Percentiles rank a stretch among this genome's conserved stretches.
Conservation (phyloP, 2,113 vertebrate species). For the Dipodomys ordii region DNA sequence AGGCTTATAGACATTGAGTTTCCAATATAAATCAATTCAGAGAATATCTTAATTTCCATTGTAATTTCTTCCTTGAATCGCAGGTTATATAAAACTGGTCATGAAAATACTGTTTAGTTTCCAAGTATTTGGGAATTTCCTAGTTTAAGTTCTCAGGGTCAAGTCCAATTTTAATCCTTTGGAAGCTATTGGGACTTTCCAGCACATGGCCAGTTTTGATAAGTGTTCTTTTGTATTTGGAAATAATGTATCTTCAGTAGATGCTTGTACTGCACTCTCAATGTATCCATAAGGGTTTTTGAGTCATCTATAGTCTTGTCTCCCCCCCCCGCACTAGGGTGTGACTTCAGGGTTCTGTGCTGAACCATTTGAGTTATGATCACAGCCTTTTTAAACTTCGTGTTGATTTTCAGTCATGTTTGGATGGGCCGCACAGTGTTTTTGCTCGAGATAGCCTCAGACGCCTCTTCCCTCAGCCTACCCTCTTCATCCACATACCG, state of each 20-base stretch:
- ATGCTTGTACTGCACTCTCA: neutral
- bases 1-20: neutral
- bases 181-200: neutral
- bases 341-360: neutral
- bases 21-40: neutral
- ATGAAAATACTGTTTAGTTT: constrained; percentile 48
- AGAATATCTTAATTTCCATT: constrained; percentile 21
- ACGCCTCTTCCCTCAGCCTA: no score
- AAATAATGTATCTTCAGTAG: constrained; percentile 10
- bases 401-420: no score
- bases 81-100: constrained; percentile 11
- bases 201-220: neutral
- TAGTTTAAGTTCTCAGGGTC: constrained; percentile 6
- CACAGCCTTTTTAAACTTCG: neutral
- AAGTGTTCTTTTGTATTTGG: constrained; percentile 22
- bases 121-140: constrained; percentile 1
- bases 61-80: constrained; percentile 1
- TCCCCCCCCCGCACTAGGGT: neutral
- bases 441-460: no score
- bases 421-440: no score
- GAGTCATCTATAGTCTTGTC: neutral
- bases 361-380: neutral
- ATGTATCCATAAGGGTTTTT: neutral
- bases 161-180: constrained; percentile 4
- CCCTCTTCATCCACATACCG: no score